Evolutionary conservation across 37 sponge, comb jelly and placozoan species (phyloP), one percentile per base, ranked within the genome.

Genomic region (Ephydatia muelleri): DNA sequence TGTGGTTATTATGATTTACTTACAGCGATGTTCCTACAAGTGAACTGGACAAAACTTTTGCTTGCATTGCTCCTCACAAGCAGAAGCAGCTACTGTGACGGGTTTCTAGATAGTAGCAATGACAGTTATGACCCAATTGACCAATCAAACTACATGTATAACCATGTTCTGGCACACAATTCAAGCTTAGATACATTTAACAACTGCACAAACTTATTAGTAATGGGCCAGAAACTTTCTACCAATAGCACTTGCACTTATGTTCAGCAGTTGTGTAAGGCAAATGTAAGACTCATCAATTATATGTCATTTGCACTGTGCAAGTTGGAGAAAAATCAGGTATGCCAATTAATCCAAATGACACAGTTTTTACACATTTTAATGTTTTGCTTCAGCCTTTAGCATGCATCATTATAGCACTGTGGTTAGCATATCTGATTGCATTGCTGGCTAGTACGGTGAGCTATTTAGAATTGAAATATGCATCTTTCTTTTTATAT

Each of bases 401-500:
- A 37, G 90, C 86, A 31, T 92, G 86, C 65, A 74, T 88, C 33
- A 27, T 93, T 21, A 72, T 93, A 65, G 82, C 29, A 16, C 66
- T 89, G 13, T 93, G 93, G 93, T 38, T 93, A 29, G 31, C 90
- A 21, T 70, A 86, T 13, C 93, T 93, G 14, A 82, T 93, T 26
- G 86, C 90, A 40, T 84, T 93, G 4, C 80, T 93, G 28, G 89
- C 93, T 8, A 93, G 90, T 43, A 93, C 93, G 2, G 93, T 93
- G 57, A 83, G 92, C 21, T 12, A 13, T 39, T 16, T 26, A 5
- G 28, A 9, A 14, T 23, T 3, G 5, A 5, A 3, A 77, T 38
- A 38, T 19, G 22, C 67, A 16, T 67, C 0, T 47, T 48, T 3
- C 13, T 69, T 72, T 32, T 3, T 71, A 5, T 30, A 27, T 38